Evolutionary conservation across 2,113 vertebrate genomes (phyloP).

Genomic region (Nibea albiflora): DNA sequence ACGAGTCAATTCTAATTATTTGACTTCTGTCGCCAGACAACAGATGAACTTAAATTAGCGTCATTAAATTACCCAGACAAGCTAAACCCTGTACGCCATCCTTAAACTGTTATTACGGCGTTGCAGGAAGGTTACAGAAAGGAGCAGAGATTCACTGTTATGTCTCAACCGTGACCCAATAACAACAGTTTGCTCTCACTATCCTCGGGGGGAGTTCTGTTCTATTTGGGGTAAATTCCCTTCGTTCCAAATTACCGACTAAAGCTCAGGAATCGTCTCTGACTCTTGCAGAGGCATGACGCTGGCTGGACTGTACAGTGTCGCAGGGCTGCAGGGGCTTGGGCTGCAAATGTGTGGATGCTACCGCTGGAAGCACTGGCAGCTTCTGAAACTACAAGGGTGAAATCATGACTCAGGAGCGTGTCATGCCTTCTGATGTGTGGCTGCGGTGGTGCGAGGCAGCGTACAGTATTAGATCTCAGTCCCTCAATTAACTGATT

Average conservation of each 20-base stretch:
- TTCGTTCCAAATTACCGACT: conserved; percentile 75
- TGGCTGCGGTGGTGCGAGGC: conserved; percentile 10
- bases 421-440: conserved; percentile 44
- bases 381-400: conserved; percentile 58
- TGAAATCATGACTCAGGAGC: conserved; percentile 69
- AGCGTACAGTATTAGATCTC: conserved; percentile 39
- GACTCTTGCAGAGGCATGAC: conserved; percentile 72
- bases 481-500: conserved; percentile 21
- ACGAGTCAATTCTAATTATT: conserved; percentile 4
- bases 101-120: conserved; percentile 42
- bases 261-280: conserved; percentile 66
- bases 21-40: not conserved
- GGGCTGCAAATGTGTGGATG: conserved; percentile 51
- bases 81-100: conserved; percentile 34
- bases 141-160: conserved; percentile 47
- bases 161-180: conserved; percentile 72
- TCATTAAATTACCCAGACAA: conserved; percentile 40
- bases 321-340: conserved; percentile 57
- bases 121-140: conserved; percentile 48
- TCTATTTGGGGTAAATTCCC: conserved; percentile 79
- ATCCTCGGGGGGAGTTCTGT: conserved; percentile 71
- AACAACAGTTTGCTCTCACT: conserved; percentile 70
- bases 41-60: conserved; percentile 25
- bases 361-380: conserved; percentile 53
- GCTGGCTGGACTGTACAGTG: conserved; percentile 66